Base-by-base conservation (phyloP, 2,888 invertebrate genomes). In the Cylindroiulus punctatus region DNA sequence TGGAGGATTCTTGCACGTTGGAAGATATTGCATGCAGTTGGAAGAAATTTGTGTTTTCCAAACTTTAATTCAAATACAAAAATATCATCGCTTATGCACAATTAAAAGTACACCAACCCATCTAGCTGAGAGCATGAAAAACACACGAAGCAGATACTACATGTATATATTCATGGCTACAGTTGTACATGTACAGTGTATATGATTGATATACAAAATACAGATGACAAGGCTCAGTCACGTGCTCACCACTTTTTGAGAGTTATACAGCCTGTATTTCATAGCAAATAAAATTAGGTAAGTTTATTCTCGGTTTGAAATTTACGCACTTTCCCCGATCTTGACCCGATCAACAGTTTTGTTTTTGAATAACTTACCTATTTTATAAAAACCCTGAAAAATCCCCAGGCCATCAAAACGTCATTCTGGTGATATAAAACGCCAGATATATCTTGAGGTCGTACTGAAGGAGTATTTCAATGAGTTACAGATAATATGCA, bases 401-500 rank as follows among this genome's bases (percentile, higher is more conserved):
- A 10, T 26, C 65, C 36, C 65, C 65, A 65, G 65, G 65, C 65
- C 52, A 65, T 22, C 57, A 65, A 65, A 26, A 65, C 10, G 65
- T 8, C 26, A n/a, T 65, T 65, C 26, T 26, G 10, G 26, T 26
- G 22, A 65, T 65, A 22, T 5, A 65, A 26, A 22, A 65, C 10
- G 52, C 19, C 65, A 26, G 22, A 26, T 26, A 65, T 26, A 65
- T 26, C 65, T 65, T 65, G 65, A 65, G 65, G 65, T 65, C 65
- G 65, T 26, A 65, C 65, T 65, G 65, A 65, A 65, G 65, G 65
- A 26, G 65, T 26, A 65, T 65, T 65, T 65, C 26, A 65, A 65
- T 65, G 8, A 65, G 65, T 22, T 65, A 65, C 65, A 65, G 5
- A 12, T 26, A 26, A 52, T n/a, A 52, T 52, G 12, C 26, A 65